Evolutionary conservation across 1,140 invertebrate genomes (phyloP), one percentile per base, ranked within the genome.

Genomic region (Ladona fulva): DNA sequence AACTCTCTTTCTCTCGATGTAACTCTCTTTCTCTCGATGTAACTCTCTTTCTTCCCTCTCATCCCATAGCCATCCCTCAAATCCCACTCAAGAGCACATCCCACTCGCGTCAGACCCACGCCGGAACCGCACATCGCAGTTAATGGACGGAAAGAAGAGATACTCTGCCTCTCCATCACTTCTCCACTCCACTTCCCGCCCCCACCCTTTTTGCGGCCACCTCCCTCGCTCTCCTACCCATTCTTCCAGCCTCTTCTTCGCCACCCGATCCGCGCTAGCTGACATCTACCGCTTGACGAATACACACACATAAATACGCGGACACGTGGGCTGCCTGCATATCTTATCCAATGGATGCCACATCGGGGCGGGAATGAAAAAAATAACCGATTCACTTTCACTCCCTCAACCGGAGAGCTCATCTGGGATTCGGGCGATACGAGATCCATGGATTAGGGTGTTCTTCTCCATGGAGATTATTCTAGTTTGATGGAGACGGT

Each of bases 51-150:
- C 52, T 66, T 66, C 52, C 52, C 52, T 66, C 52, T 22, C 44
- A 11, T 52, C 52, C n/a, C 52, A 5, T 66, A 8, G 14, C 52
- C 52, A 66, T 66, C 14, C 29, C 29, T 37, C 29, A 37, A 37
- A 37, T 37, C 29, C 29, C 52, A 22, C 52, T 19, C 52, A n/a
- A n/a, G n/a, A n/a, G n/a, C n/a, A 66, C 52, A 66, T 3, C 52
- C 52, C n/a, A 66, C 52, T 19, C 52, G 52, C 52, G 52, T 66
- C 52, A 66, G 16, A 19, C 3, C n/a, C 52, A 66, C 52, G 52
- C 52, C 52, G 52, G 52, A 66, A 66, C 52, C 52, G 52, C 52
- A 22, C n/a, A 66, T 66, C n/a, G 52, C 52, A 66, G 52, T 66
- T 66, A 66, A 66, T 66, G 52, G 52, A 66, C 52, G 52, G 52